Conservation (phyloP, 1,140 invertebrate genomes). For the Lordiphosa mommai region DNA sequence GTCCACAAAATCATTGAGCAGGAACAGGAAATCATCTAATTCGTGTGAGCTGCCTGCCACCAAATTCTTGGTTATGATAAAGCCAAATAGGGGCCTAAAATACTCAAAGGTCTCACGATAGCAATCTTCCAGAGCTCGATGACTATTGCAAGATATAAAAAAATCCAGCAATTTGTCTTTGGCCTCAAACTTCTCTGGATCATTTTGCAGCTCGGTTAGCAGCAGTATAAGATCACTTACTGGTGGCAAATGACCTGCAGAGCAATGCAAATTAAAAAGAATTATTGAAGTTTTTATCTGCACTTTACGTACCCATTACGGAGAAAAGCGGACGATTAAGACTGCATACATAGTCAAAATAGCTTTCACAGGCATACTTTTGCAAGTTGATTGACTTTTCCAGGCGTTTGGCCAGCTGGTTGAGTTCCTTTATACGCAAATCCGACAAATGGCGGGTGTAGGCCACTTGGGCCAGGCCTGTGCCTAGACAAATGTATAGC, state of each 20-base stretch:
- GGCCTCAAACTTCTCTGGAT: constrained; percentile 55
- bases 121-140: constrained; percentile 62
- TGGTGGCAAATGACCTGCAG: constrained; percentile 52
- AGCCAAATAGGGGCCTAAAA: constrained; percentile 70
- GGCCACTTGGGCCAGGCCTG: constrained; percentile 29
- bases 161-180: constrained; percentile 72
- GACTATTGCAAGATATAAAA: constrained; percentile 64
- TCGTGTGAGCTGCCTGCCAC: constrained; percentile 36
- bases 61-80: constrained; percentile 65
- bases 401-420: constrained; percentile 43
- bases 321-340: constrained; percentile 63
- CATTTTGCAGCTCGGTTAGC: constrained; percentile 55
- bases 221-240: constrained; percentile 52
- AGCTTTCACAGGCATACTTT: constrained; percentile 67
- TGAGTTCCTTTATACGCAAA: constrained; percentile 58
- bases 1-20: constrained; percentile 45
- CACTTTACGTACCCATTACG: constrained; percentile 54
- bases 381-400: constrained; percentile 56
- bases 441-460: constrained; percentile 54
- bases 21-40: constrained; percentile 39
- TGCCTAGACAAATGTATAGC: constrained; percentile 4
- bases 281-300: neutral
- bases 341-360: constrained; percentile 73
- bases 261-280: neutral
- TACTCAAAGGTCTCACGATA: constrained; percentile 73